These are phyloP conservation scores for Cotesia typhae DNA, from an alignment of 1,140 invertebrate species.

Conservation along the genomic window DNA sequence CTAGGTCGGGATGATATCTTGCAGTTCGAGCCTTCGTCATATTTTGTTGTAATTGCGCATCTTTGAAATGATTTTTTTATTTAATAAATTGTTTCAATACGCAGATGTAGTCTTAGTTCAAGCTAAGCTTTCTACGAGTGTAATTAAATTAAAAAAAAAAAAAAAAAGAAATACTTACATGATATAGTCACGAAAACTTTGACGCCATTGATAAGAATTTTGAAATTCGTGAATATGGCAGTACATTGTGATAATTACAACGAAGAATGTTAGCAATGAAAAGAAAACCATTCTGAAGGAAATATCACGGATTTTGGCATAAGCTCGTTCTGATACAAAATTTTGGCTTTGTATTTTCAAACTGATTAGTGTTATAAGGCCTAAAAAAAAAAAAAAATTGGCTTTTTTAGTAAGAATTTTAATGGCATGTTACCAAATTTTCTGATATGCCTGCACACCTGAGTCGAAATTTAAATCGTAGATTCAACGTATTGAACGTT, in stretches of 20 bases:
- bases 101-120: too few relatives aligned
- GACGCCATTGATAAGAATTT: constrained; percentile 76
- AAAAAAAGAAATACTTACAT: constrained; percentile 79
- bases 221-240: constrained; percentile 84
- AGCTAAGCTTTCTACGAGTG: too few relatives aligned
- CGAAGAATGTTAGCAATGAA: constrained; percentile 76
- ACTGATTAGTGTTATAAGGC: constrained; percentile 77
- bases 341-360: constrained; percentile 82
- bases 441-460: too few relatives aligned
- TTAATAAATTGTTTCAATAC: too few relatives aligned
- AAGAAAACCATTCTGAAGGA: constrained; percentile 84
- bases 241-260: constrained; percentile 80
- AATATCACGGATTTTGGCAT: constrained; percentile 82
- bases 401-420: too few relatives aligned
- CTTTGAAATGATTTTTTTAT: constrained; percentile 55
- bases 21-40: constrained; percentile 67
- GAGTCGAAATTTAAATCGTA: too few relatives aligned
- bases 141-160: not conserved
- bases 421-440: not conserved
- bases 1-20: constrained; percentile 77
- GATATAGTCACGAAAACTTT: constrained; percentile 79
- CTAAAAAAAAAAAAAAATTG: constrained; percentile 57
- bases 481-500: too few relatives aligned
- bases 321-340: constrained; percentile 82
- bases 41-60: constrained; percentile 70